phyloP scores from a whole-genome alignment of 2,113 vertebrate genomes.

The Rhinopithecus roxellana region DNA sequence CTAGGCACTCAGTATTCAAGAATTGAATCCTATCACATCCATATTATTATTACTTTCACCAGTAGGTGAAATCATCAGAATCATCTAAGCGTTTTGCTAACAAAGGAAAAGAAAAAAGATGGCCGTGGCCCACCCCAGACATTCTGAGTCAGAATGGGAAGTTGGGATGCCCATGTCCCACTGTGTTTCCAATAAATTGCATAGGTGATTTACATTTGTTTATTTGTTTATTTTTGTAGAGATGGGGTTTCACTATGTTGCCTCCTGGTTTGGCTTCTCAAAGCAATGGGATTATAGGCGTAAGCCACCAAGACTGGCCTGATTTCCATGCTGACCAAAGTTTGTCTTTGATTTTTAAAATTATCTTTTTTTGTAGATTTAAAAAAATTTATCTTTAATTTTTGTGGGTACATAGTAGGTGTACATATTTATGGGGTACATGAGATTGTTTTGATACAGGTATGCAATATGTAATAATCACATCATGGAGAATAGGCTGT shows the following conservation, averaged over 20 bases:
- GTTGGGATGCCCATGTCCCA: background rate
- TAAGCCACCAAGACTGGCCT: too few species aligned
- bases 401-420: too few species aligned
- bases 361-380: background rate
- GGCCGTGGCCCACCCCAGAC: background rate
- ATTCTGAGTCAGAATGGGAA: background rate
- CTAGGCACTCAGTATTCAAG: background rate
- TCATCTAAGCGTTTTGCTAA: background rate
- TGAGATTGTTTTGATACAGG: too few species aligned
- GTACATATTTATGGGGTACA: too few species aligned
- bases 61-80: background rate
- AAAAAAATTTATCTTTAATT: too few species aligned
- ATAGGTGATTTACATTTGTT: background rate
- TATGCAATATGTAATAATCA: too few species aligned
- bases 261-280: too few species aligned
- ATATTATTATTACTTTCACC: background rate
- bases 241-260: too few species aligned
- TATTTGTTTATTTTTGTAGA: too few species aligned
- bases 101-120: background rate
- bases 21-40: background rate
- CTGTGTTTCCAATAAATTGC: background rate
- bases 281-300: too few species aligned
- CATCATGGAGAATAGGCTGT: too few species aligned
- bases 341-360: background rate
- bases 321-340: background rate